phyloP scores from a whole-genome alignment of 2,113 vertebrate genomes.

The Leucopsar rothschildi region DNA sequence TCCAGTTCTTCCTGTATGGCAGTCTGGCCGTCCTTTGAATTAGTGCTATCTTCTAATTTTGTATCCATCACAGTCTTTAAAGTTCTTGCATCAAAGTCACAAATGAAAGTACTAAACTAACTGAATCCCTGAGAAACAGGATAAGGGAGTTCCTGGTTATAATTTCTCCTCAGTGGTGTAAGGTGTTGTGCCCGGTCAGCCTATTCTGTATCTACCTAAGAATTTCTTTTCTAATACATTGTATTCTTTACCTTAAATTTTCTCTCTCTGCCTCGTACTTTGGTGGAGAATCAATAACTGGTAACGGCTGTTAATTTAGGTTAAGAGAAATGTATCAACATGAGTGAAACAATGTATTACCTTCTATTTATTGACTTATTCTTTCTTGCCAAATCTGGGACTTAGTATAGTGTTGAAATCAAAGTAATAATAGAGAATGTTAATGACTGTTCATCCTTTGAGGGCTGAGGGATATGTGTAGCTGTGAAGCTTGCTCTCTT shows the following conservation, averaged over 20 bases:
- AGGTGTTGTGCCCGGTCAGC: background rate
- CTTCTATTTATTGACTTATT: background rate
- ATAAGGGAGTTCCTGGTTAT: background rate
- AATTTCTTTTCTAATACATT: background rate
- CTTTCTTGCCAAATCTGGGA: background rate
- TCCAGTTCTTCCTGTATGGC: conserved; percentile 37
- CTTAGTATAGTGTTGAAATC: background rate
- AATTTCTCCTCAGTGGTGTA: background rate
- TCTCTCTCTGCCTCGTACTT: background rate
- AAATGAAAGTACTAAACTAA: conserved; percentile 21
- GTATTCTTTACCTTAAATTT: background rate
- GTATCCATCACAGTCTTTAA: conserved; percentile 5
- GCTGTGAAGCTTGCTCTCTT: background rate
- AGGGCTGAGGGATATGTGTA: background rate
- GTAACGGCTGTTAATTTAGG: background rate
- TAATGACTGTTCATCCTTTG: background rate
- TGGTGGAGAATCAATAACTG: background rate
- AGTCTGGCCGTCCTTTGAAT: conserved; percentile 5
- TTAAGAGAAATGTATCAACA: background rate
- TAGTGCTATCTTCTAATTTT: conserved; percentile 21
- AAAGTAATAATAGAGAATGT: background rate
- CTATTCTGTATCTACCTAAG: background rate
- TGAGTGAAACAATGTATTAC: background rate
- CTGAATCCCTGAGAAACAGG: conserved; percentile 20
- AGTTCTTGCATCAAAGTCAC: conserved; percentile 27